Evolutionary conservation across 2,113 vertebrate species (phyloP).

Genomic region (Etheostoma cragini): DNA sequence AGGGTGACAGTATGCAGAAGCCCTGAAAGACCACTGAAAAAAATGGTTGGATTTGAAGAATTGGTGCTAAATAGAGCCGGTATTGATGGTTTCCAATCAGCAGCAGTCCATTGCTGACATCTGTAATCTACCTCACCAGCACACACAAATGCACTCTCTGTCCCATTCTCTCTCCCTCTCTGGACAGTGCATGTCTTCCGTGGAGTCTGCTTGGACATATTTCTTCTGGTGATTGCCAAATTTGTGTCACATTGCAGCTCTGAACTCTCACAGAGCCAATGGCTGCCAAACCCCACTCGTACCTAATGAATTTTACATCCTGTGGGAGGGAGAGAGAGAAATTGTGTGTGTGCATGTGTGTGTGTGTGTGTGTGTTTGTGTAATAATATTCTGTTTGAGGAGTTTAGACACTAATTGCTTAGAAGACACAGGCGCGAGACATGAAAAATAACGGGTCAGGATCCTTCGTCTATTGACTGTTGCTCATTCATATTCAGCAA

Average conservation of each 20-base stretch:
- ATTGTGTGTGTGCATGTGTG: slow-evolving; percentile 22
- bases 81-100: slow-evolving; percentile 23
- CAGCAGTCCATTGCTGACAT: slow-evolving; percentile 27
- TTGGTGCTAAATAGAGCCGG: neutral
- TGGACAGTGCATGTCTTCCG: slow-evolving; percentile 4
- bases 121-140: slow-evolving; percentile 12
- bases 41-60: neutral
- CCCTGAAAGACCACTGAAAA: neutral
- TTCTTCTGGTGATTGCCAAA: slow-evolving; percentile 62
- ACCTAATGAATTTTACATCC: slow-evolving; percentile 74
- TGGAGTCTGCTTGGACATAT: slow-evolving; percentile 33
- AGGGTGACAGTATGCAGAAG: neutral
- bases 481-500: slow-evolving; percentile 54
- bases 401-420: slow-evolving; percentile 43
- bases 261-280: slow-evolving; percentile 54
- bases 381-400: neutral
- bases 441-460: slow-evolving; percentile 1
- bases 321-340: slow-evolving; percentile 34
- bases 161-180: slow-evolving; percentile 9
- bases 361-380: slow-evolving; percentile 24
- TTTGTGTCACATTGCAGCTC: slow-evolving; percentile 68
- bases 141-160: slow-evolving; percentile 5
- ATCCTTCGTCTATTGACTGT: slow-evolving; percentile 11
- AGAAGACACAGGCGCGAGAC: slow-evolving; percentile 37
- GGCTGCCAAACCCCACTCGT: slow-evolving; percentile 63